These are phyloP conservation scores for Pagrus major DNA, from an alignment of 2,113 vertebrate genomes.

Conservation along the genomic window DNA sequence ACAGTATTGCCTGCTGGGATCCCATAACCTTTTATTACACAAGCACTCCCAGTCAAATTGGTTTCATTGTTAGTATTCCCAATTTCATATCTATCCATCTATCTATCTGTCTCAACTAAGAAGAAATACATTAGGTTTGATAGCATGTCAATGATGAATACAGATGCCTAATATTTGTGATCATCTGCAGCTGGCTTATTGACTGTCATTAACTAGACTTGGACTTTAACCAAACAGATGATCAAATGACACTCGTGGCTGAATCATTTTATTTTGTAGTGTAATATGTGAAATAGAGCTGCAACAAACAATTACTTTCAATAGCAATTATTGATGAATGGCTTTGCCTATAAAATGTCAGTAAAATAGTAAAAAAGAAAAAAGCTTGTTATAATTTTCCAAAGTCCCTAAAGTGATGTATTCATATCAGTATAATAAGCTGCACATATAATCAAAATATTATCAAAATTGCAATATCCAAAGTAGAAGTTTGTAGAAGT, in stretches of 20 bases:
- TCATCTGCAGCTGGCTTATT: neutral
- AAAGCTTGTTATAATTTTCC: neutral
- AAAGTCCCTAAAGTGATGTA: neutral
- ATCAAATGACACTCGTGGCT: no score
- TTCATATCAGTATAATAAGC: no score
- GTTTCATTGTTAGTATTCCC: conserved; percentile 40
- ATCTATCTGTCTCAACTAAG: neutral
- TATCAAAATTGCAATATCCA: no score
- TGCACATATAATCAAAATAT: no score
- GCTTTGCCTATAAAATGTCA: neutral
- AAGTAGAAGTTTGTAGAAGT: no score
- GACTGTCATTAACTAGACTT: neutral
- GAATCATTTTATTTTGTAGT: neutral
- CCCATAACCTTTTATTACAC: conserved; percentile 50
- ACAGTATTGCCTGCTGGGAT: conserved; percentile 51
- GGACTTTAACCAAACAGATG: neutral
- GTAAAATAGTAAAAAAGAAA: neutral
- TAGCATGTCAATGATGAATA: neutral
- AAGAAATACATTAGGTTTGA: neutral
- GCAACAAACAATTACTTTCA: neutral
- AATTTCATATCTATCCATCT: conserved; percentile 8
- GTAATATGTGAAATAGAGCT: neutral
- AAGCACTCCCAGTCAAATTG: conserved; percentile 39
- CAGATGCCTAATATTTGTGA: neutral
- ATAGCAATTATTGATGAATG: neutral